Conservation (phyloP, 1,140 invertebrate genomes). For the Mycetomoellerius zeteki region DNA sequence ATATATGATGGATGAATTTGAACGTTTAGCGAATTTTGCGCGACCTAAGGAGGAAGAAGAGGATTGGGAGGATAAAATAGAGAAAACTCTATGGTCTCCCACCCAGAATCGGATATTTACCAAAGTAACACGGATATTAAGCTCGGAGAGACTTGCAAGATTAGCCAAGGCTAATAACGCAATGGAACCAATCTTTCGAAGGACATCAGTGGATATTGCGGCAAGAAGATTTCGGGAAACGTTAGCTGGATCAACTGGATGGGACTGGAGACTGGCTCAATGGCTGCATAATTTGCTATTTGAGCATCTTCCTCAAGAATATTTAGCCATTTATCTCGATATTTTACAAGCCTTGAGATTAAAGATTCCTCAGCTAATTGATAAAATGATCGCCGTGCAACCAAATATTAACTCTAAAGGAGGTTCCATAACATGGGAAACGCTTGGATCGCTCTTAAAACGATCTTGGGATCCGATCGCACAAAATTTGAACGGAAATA, state of each 20-base stretch:
- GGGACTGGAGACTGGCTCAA: conserved; percentile 91
- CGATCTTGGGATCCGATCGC: conserved; percentile 92
- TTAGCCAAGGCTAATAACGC: conserved; percentile 88
- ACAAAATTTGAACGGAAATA: conserved; percentile 87
- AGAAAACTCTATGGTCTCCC: conserved; percentile 90
- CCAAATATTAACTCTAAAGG: conserved; percentile 84
- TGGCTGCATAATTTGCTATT: conserved; percentile 93
- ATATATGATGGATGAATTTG: conserved; percentile 92
- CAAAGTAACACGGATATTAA: conserved; percentile 90
- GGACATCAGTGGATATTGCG: conserved; percentile 91
- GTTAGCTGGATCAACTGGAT: conserved; percentile 88
- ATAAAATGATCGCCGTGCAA: conserved; percentile 90
- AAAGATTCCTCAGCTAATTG: conserved; percentile 93
- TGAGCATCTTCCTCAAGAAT: conserved; percentile 90
- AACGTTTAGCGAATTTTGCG: conserved; percentile 89
- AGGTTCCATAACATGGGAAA: conserved; percentile 87
- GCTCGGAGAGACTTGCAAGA: conserved; percentile 90
- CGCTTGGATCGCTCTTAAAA: conserved; percentile 90
- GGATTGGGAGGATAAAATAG: conserved; percentile 91
- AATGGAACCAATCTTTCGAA: conserved; percentile 90
- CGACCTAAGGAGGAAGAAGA: conserved; percentile 89
- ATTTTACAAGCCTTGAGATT: conserved; percentile 92
- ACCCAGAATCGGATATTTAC: conserved; percentile 90
- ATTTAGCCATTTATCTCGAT: conserved; percentile 93
- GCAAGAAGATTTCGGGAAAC: conserved; percentile 90